Base-by-base conservation (phyloP, 2,888 invertebrate genomes). In the Hyles lineata region DNA sequence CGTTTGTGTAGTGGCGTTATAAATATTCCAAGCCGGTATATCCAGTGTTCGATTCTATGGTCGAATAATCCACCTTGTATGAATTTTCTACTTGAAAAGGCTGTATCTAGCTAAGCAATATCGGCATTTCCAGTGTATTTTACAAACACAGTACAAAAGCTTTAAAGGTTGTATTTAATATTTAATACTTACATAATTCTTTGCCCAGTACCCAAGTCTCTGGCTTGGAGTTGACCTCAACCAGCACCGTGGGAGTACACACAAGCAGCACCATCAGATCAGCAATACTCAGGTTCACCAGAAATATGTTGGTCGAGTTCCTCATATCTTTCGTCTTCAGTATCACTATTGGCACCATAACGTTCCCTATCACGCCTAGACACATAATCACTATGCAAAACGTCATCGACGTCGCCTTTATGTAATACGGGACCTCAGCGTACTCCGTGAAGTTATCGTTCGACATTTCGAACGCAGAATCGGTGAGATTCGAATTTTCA, bases 161-260 rank as follows among this genome's bases (percentile, higher is more conserved):
- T 35, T 35, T 35, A 35, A 7, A 35, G 1, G 9, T 7, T 35
- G n/a, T 5, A 63, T 1, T 2, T 7, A 35, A 63, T 5, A 63
- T 1, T 2, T 7, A 35, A 63, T 89, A 98, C 99, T 98, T 95
- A 99, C 99, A 99, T 96, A 99, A 96, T 88, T 97, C 97, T 86
- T 97, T 97, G 63, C 99, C 99, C 72, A 99, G 96, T 78, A 98
- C 96, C 99, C 99, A 99, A 2, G 98, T 97, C 89, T 98, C 98
- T 19, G 98, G 98, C 81, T 96, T 96, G 15, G 98, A 97, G 90
- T 98, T 98, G 71, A 99, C 97, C 90, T 99, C 99, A n/a, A 99
- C 98, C 59, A 99, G 95, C 52, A 98, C 98, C 0, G 98, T 98
- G 9, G 99, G 99, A 76, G 98, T 98, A 88, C 98, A 99, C 76